These are phyloP conservation scores for Xiphydria camelus DNA, from an alignment of 2,888 invertebrate species.

Conservation along the genomic window DNA sequence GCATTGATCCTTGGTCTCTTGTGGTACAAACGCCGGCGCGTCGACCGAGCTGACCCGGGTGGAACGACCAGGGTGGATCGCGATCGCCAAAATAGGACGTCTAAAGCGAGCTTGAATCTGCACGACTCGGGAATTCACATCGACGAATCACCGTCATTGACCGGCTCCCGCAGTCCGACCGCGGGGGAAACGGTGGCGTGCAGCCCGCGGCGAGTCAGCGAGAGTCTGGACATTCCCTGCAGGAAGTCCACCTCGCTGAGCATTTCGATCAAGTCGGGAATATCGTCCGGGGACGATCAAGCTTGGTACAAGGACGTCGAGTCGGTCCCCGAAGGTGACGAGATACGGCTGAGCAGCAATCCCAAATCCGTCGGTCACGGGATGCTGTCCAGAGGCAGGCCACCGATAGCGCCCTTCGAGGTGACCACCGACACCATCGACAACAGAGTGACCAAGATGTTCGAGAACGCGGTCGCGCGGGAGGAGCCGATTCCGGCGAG, in stretches of 20 bases:
- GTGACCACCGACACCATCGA: conserved; percentile 6
- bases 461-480: conserved; percentile 53
- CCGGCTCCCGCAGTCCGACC: conserved; percentile 17
- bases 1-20: conserved; percentile 78
- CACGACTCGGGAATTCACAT: conserved; percentile 42
- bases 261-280: conserved; percentile 20
- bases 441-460: conserved; percentile 35
- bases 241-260: conserved; percentile 31
- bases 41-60: conserved; percentile 75
- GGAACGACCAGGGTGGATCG: conserved; percentile 62
- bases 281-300: conserved; percentile 15
- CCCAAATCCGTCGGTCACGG: conserved; percentile 38
- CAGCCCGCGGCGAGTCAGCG: conserved; percentile 42
- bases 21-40: conserved; percentile 81
- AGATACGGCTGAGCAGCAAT: conserved; percentile 41
- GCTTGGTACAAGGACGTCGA: conserved; percentile 37
- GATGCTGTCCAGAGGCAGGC: conserved; percentile 29
- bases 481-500: conserved; percentile 52
- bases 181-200: conserved; percentile 27
- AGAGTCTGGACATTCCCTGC: conserved; percentile 42
- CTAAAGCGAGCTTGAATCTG: conserved; percentile 24
- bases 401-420: conserved; percentile 9
- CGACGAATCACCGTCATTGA: conserved; percentile 34
- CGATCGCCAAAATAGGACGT: conserved; percentile 13
- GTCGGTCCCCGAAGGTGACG: conserved; percentile 22